Evolutionary conservation across 2,113 vertebrate species (phyloP).

Genomic region (Loxodonta africana): DNA sequence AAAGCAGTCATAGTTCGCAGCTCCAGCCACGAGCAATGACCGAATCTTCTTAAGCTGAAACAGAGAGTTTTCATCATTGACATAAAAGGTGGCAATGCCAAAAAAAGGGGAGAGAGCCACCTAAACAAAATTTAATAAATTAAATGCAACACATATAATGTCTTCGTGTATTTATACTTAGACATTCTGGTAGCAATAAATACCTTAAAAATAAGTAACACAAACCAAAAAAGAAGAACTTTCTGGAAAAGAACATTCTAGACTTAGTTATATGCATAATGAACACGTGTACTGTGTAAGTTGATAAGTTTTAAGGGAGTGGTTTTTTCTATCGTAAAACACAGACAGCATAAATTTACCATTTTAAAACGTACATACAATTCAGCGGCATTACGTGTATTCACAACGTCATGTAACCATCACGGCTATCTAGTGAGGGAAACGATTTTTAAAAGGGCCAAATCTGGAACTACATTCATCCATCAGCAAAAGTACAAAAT

Average conservation of each 20-base stretch:
- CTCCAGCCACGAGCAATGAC: constrained; percentile 96
- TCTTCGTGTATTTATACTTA: background rate
- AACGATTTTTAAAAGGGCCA: background rate
- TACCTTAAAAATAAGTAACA: constrained; percentile 26
- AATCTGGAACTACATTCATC: background rate
- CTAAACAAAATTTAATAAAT: background rate
- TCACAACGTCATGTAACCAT: background rate
- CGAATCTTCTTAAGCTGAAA: constrained; percentile 96
- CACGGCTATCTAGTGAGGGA: background rate
- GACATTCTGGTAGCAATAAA: constrained; percentile 37
- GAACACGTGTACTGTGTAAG: background rate
- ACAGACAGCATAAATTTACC: constrained; percentile 13
- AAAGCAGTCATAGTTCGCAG: constrained; percentile 95
- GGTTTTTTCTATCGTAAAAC: constrained; percentile 13
- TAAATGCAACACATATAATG: background rate
- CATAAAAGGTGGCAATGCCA: background rate
- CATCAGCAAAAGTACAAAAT: background rate
- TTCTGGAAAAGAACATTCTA: constrained; percentile 15
- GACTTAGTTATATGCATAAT: background rate
- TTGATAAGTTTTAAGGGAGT: background rate
- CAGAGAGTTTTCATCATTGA: constrained; percentile 55
- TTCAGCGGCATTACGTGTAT: background rate
- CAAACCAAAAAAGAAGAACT: background rate
- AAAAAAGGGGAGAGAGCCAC: background rate
- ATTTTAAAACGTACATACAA: constrained; percentile 39